These are phyloP conservation scores for Kuschelorhynchus macadamiae DNA, from an alignment of 2,888 invertebrate species.

Conservation along the genomic window DNA sequence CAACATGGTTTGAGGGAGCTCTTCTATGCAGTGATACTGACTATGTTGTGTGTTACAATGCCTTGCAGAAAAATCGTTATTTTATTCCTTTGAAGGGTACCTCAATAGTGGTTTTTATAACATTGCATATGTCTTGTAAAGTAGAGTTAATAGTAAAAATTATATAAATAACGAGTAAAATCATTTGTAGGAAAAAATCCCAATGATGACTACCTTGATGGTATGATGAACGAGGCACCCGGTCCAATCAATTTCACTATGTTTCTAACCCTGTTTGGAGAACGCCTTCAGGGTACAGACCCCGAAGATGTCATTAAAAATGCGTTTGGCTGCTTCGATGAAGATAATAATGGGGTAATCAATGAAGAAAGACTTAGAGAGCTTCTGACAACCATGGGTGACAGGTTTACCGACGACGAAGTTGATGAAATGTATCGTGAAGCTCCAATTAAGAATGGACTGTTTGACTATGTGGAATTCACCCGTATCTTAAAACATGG, in stretches of 20 bases:
- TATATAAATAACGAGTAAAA: too few relatives aligned
- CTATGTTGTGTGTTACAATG: too few relatives aligned
- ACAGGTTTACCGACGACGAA: constrained; percentile 96
- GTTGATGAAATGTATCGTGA: constrained; percentile 99
- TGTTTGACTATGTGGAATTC: constrained; percentile 98
- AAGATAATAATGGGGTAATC: constrained; percentile 93
- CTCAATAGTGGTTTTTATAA: too few relatives aligned
- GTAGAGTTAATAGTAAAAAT: too few relatives aligned
- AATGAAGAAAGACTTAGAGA: constrained; percentile 96
- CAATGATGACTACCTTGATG: constrained; percentile 94
- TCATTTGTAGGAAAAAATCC: constrained; percentile 77
- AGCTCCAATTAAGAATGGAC: constrained; percentile 94
- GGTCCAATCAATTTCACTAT: constrained; percentile 99
- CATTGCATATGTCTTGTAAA: too few relatives aligned
- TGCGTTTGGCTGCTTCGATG: constrained; percentile 99
- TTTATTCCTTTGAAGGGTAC: too few relatives aligned
- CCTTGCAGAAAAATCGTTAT: too few relatives aligned
- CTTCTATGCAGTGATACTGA: too few relatives aligned
- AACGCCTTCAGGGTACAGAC: constrained; percentile 97
- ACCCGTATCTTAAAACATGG: constrained; percentile 99
- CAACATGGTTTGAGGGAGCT: too few relatives aligned
- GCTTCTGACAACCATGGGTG: constrained; percentile 97
- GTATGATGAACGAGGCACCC: constrained; percentile 99
- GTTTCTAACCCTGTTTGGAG: constrained; percentile 98
- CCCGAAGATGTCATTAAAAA: constrained; percentile 99